phyloP scores from a whole-genome alignment of 2,113 vertebrate species.

The Phainopepla nitens region DNA sequence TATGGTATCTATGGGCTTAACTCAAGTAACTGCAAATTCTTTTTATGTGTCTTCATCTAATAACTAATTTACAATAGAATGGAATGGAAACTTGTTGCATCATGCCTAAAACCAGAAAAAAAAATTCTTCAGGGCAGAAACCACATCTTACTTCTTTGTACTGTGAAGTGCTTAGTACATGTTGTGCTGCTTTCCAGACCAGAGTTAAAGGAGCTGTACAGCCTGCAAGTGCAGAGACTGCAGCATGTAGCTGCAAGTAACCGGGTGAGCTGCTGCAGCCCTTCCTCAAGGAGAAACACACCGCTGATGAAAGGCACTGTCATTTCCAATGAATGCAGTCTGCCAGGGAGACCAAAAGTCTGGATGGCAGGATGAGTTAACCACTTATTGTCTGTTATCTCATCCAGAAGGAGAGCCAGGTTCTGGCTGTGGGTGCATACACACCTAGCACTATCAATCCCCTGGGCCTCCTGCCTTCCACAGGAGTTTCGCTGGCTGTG shows the following conservation, averaged over 20 bases:
- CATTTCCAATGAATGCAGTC: not conserved
- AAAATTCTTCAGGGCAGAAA: not conserved
- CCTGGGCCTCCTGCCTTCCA: not conserved
- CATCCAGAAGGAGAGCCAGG: not conserved
- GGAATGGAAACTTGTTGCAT: slow-evolving; percentile 22
- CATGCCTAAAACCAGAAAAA: slow-evolving; percentile 12
- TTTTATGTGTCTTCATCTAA: not conserved
- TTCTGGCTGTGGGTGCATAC: not conserved
- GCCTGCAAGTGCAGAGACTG: not conserved
- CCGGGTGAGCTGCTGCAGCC: not conserved
- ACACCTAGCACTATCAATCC: not conserved
- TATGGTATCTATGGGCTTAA: not conserved
- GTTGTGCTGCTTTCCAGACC: not conserved
- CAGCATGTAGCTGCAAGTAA: slow-evolving; percentile 43
- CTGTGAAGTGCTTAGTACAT: not conserved
- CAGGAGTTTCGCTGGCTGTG: not conserved
- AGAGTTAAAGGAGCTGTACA: not conserved
- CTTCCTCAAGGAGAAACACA: slow-evolving; percentile 5
- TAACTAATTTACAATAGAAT: not conserved
- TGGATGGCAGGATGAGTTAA: not conserved
- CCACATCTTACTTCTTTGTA: not conserved
- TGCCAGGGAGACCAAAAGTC: not conserved
- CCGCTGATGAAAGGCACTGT: not conserved
- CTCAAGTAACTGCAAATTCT: not conserved
- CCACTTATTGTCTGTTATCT: not conserved